Evolutionary conservation across 2,888 invertebrate genomes (phyloP), one percentile per base, ranked within the genome.

Genomic region (Drosophila parthenogenetica): DNA sequence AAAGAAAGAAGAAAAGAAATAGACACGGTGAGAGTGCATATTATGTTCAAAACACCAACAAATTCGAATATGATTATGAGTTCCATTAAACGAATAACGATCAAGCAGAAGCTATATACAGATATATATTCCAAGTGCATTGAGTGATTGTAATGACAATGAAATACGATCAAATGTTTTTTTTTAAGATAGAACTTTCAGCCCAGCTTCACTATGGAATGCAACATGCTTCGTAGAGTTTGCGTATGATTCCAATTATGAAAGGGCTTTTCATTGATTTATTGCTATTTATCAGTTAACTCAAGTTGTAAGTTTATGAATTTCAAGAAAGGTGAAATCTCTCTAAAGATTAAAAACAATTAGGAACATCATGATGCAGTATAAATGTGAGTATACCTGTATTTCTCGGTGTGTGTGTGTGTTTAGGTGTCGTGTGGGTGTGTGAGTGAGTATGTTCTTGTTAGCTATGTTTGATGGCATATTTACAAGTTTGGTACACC

Each of bases 311-410:
- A 68, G 37, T 59, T 25, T 17, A 32, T 63, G 55, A 53, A 50
- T 50, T 58, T 70, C 71, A 82, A 82, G 79, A 80, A 72, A 91
- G 90, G 91, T 90, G 89, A 90, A 90, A 84, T 90, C 82, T 89
- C 89, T 86, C 90, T 53, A 72, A 46, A 68, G 57, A 51, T 29
- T 54, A 57, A 59, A 57, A 74, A 67, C 49, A 64, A 49, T 69
- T 45, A 63, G 63, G 45, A 66, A 59, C 57, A 69, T 69, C 71
- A 69, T 69, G 68, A 54, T 77, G 80, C 80, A 65, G 57, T 49
- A 16, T 50, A 32, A 49, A 61, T 54, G 55, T 78, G 17, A 48
- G 57, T 69, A 55, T 59, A 51, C 40, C 25, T 61, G 46, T 60
- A 42, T 13, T 13, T 35, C 8, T 46, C 10, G 14, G 40, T 54